phyloP scores from a whole-genome alignment of 1,140 invertebrate genomes.

The Meteorus sp. region DNA sequence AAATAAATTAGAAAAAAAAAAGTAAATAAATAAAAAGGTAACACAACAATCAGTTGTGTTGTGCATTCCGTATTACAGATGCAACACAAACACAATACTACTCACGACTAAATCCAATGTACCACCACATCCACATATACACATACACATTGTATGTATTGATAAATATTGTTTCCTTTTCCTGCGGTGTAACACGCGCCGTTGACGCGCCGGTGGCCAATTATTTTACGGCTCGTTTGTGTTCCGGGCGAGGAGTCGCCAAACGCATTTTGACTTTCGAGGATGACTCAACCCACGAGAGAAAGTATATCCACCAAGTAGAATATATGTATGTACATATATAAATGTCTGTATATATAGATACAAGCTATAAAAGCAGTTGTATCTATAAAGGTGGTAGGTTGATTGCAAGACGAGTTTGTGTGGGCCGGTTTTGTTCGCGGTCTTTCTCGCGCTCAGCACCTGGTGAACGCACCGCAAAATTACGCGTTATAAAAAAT shows the following conservation, averaged over 20 bases:
- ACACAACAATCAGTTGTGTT: too few relatives aligned
- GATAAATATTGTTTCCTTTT: background rate
- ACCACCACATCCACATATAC: too few relatives aligned
- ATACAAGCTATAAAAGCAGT: conserved; percentile 12
- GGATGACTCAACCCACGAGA: conserved; percentile 24
- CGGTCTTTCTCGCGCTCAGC: background rate
- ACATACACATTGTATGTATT: background rate
- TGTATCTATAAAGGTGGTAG: background rate
- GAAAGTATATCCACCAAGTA: conserved; percentile 8
- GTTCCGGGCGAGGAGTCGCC: conserved; percentile 3
- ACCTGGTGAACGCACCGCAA: conserved; percentile 16
- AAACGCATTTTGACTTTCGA: conserved; percentile 23
- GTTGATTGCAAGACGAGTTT: conserved; percentile 21
- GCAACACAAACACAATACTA: too few relatives aligned
- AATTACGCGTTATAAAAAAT: conserved; percentile 6
- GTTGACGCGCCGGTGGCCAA: background rate
- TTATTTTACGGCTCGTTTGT: background rate
- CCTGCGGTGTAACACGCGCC: background rate
- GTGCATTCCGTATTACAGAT: too few relatives aligned
- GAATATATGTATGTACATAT: background rate
- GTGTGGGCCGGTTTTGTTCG: conserved; percentile 7
- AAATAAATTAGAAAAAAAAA: background rate
- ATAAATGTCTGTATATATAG: background rate
- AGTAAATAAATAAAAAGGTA: too few relatives aligned
- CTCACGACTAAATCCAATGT: too few relatives aligned